A percentile compares a stretch with the other conserved stretches of the same genome.
These are phyloP conservation scores for Meta bourneti DNA, from an alignment of 2,888 invertebrate species.

Conservation along the genomic window DNA sequence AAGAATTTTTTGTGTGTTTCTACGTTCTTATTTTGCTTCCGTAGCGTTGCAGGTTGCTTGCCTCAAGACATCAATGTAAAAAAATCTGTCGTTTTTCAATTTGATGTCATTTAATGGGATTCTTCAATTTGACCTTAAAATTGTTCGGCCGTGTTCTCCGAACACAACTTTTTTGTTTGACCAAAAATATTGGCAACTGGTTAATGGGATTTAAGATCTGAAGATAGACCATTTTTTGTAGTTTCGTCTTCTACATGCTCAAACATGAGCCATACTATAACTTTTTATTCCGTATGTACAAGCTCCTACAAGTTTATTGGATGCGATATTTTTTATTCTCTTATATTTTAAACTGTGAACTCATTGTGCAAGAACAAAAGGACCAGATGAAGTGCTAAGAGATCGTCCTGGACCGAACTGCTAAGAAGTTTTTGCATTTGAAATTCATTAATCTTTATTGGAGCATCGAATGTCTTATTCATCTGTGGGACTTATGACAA, in stretches of 20 bases:
- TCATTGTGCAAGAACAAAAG: neutral
- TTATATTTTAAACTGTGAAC: neutral
- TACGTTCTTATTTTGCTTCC: conserved; percentile 32
- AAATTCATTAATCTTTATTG: neutral
- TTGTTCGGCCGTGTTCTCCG: neutral
- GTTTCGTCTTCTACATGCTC: neutral
- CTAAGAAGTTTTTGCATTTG: neutral
- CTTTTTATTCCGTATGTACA: neutral
- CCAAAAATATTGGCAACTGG: neutral
- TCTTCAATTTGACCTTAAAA: neutral
- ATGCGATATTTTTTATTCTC: neutral
- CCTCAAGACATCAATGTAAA: conserved; percentile 19
- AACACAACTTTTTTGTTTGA: neutral
- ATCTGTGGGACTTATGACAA: neutral
- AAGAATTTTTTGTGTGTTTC: neutral
- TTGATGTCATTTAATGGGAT: neutral
- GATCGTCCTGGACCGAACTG: neutral
- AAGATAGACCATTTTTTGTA: neutral
- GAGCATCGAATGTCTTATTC: neutral
- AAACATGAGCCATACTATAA: neutral
- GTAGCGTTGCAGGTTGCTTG: conserved; percentile 50
- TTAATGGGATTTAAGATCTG: neutral
- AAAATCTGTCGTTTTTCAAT: neutral
- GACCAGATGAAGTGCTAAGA: neutral
- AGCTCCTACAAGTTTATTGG: neutral